Evolutionary conservation across 2,113 vertebrate species (phyloP).

Genomic region (Oostethus manadensis): DNA sequence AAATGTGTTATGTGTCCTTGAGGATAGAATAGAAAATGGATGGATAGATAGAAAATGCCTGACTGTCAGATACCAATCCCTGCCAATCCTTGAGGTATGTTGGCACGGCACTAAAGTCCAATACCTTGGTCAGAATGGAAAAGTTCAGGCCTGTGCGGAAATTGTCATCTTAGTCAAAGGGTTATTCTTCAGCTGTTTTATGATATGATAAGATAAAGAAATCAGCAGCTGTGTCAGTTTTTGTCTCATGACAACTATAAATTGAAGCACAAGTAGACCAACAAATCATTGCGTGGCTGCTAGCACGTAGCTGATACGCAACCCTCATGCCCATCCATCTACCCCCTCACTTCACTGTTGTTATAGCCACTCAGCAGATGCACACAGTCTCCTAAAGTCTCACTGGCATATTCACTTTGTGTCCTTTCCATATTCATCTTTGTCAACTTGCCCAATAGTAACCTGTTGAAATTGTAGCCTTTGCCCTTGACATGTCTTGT

Average conservation of each 20-base stretch:
- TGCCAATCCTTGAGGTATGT: background rate
- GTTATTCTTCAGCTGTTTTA: background rate
- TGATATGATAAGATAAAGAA: slow-evolving; percentile 1
- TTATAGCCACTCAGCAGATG: slow-evolving; percentile 27
- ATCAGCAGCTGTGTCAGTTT: background rate
- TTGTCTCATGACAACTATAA: slow-evolving; percentile 1
- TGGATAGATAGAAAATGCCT: no score
- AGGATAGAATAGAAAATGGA: no score
- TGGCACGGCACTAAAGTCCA: slow-evolving; percentile 3
- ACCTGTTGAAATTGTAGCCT: slow-evolving; percentile 11
- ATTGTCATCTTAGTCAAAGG: background rate
- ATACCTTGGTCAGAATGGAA: background rate
- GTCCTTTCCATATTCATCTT: slow-evolving; percentile 4
- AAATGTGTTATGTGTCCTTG: no score
- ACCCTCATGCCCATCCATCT: slow-evolving; percentile 10
- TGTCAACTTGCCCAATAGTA: slow-evolving; percentile 8
- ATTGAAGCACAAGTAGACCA: background rate
- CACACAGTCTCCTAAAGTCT: slow-evolving; percentile 9
- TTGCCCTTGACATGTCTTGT: slow-evolving; percentile 38
- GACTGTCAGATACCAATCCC: no score
- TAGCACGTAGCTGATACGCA: slow-evolving; percentile 48
- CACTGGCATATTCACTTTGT: background rate
- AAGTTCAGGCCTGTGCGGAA: background rate
- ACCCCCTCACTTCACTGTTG: slow-evolving; percentile 24
- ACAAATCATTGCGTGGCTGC: slow-evolving; percentile 21